Base-by-base conservation (phyloP, 2,888 invertebrate species). In the Linhomoeus sp. region DNA sequence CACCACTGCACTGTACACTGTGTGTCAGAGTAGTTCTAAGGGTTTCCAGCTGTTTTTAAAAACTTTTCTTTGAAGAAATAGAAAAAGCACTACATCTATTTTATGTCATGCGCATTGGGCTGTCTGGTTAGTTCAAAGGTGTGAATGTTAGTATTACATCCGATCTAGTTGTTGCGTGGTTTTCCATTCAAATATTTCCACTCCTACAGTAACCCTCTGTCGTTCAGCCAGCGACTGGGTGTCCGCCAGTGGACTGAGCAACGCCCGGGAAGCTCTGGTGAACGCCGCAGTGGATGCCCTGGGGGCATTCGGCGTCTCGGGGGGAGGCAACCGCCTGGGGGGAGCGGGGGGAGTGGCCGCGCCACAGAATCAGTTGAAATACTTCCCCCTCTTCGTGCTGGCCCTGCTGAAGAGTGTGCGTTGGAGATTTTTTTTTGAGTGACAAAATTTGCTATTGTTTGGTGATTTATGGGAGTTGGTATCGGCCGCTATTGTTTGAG, bases 231-330 rank as follows among this genome's bases (percentile, higher is more conserved):
- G 87, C 50, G 94, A 97, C 68, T 75, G 88, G 41, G 82, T 84
- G 51, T 73, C 81, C 58, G 75, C 84, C 25, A 83, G 85, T 25
- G 85, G 52, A 19, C 71, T 94, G 63, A 73, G 79, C 9, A 94
- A 97, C 68, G 92, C 94, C 1, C 75, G 90, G 39, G 97, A 97
- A 66, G 97, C 94, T 15, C 77, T 97, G 47, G 81, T 88, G 56
- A 94, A 90, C 70, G 88, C 86, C 24, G 85, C 81, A 1, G 77
- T 87, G 49, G 97, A 97, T 72, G 79, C 83, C 52, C 68, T 86
- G 44, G 76, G 77, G 66, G 69, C 58, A 19, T 46, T 45, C 25
- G n/a, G 19, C 37, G 9, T 5, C 9, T 7, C 37, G 17, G 19
- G 9, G 37, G 40, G 12, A 3, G 39, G 40, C 39, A 14, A 24